Conservation (phyloP, 2,888 invertebrate species). For the Hypomecis punctinalis region DNA sequence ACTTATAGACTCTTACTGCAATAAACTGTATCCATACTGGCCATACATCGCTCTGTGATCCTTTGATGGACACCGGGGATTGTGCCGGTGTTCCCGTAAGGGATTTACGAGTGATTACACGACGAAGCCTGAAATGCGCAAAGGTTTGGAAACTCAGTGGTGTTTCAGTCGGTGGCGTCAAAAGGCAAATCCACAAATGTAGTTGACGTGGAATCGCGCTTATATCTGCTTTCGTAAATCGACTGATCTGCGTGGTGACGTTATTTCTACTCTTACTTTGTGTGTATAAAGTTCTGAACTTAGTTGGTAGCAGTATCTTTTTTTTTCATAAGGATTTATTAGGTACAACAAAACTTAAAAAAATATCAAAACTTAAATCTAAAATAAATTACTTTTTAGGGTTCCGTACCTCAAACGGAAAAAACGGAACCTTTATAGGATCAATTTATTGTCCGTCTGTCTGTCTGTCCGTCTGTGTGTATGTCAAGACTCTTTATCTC, state of each 20-base stretch:
- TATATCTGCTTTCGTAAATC: slow-evolving; percentile 2
- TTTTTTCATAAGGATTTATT: no score
- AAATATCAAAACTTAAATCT: no score
- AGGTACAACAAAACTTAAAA: no score
- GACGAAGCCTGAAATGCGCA: slow-evolving; percentile 50
- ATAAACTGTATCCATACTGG: slow-evolving; percentile 18
- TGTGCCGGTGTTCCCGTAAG: slow-evolving; percentile 58
- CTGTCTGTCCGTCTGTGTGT: no score
- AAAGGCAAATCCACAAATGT: slow-evolving; percentile 20
- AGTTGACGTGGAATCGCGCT: slow-evolving; percentile 5
- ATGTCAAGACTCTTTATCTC: no score
- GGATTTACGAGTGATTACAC: slow-evolving; percentile 64
- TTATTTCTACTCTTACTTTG: no score
- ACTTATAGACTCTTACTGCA: background rate
- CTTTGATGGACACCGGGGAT: slow-evolving; percentile 67
- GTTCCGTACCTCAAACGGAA: no score
- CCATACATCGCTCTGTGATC: slow-evolving; percentile 15
- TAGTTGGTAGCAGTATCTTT: no score
- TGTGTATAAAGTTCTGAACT: no score
- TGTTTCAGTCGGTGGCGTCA: slow-evolving; percentile 25
- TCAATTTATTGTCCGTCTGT: no score
- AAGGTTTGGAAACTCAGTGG: slow-evolving; percentile 36
- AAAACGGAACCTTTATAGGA: no score
- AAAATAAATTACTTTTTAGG: no score
- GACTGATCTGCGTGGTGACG: background rate